phyloP scores from a whole-genome alignment of 2,797 vertebrate species.

The Clarias pachynema region DNA sequence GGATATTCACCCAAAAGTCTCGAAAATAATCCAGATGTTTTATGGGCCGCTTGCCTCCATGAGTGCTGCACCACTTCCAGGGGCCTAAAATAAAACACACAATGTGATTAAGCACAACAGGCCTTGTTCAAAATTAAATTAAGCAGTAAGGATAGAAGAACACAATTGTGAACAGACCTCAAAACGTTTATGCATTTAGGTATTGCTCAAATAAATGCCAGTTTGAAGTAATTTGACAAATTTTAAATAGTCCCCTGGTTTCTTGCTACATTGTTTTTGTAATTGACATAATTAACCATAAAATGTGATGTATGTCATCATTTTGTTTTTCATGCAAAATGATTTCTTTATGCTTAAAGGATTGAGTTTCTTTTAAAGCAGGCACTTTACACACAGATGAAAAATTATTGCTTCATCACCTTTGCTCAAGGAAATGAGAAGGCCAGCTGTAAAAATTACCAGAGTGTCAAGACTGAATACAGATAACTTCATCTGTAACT shows the following conservation, averaged over 20 bases:
- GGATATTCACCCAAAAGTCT: no score
- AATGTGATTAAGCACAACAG: neutral
- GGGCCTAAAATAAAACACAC: neutral
- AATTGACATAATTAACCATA: neutral
- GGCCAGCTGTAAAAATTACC: neutral
- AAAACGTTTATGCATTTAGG: neutral
- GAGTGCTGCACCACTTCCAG: neutral
- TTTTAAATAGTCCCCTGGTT: neutral
- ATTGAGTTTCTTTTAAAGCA: neutral
- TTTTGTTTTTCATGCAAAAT: neutral
- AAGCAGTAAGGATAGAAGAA: neutral
- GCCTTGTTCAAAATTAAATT: neutral
- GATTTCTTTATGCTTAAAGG: neutral
- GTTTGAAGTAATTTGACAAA: neutral
- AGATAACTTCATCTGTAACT: slow-evolving; percentile 12
- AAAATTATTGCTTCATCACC: neutral
- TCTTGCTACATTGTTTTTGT: neutral
- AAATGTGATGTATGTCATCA: neutral
- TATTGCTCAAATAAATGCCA: neutral
- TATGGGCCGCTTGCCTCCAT: neutral
- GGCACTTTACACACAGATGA: neutral
- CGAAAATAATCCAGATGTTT: no score
- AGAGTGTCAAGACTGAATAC: slow-evolving; percentile 1
- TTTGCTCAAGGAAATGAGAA: neutral
- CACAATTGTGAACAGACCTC: neutral